Conservation (phyloP, 2,797 vertebrate species). For the Heteromormyrus szaboi region DNA sequence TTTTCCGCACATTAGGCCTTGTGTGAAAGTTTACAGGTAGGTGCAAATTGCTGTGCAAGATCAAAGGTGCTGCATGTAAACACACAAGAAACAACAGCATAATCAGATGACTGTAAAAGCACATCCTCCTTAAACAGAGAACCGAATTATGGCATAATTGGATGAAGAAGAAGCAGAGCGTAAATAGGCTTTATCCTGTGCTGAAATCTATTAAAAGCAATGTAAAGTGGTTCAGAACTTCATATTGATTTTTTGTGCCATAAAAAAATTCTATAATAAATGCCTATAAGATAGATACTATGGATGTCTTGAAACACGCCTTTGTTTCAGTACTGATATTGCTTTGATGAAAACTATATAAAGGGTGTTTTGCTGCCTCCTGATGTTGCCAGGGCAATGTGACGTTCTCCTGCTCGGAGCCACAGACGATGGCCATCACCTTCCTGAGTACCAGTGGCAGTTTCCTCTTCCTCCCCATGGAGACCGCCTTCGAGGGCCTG, state of each 20-base stretch:
- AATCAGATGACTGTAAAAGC: not conserved
- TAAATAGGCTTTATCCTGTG: not conserved
- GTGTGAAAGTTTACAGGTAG: slow-evolving; percentile 10
- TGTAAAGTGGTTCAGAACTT: not conserved
- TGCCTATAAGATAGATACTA: not conserved
- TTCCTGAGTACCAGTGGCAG: slow-evolving; percentile 64
- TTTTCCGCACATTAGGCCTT: not conserved
- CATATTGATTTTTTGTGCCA: not conserved
- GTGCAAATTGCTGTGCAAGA: slow-evolving; percentile 12
- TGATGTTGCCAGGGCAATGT: slow-evolving; percentile 69
- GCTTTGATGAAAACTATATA: not conserved
- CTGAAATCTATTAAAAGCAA: not conserved
- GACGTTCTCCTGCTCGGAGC: slow-evolving; percentile 74
- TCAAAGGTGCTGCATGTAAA: not conserved
- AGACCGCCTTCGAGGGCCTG: slow-evolving; percentile 56
- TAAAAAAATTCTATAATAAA: not conserved
- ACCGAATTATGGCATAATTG: not conserved
- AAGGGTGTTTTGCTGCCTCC: not conserved
- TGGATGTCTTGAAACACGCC: not conserved
- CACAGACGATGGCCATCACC: slow-evolving; percentile 65
- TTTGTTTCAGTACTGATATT: slow-evolving; percentile 12
- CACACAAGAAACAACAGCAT: not conserved
- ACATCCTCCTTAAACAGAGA: not conserved
- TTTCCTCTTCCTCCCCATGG: slow-evolving; percentile 66
- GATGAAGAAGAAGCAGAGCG: not conserved